Base-by-base conservation (phyloP, 1,140 invertebrate genomes). In the Batillaria attramentaria region DNA sequence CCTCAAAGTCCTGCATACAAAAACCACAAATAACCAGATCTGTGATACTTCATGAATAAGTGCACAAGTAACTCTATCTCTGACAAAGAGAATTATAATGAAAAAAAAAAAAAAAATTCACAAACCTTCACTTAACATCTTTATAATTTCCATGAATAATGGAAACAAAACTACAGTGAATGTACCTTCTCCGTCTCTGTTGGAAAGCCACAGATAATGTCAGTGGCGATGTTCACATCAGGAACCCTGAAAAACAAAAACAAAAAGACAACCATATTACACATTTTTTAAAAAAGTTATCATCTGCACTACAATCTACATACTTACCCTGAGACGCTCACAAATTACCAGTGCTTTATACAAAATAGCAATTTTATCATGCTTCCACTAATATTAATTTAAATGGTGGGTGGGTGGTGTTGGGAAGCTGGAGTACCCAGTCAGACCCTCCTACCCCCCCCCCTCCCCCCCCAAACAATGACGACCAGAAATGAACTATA, bases 191-290 rank as follows among this genome's bases (percentile, higher is more conserved):
- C 94, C 0, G 96, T 99, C 93, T 99, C 98, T 3, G 96, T 98
- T 0, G 98, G 98, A 91, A 99, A 99, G 0, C 98, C 98, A 91
- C 98, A 99, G 86, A 99, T 99, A 46, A 99, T 96, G 90, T 99
- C 98, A 0, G 98, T 99, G 0, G 97, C 98, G 85, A 99, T 97
- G 2, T 97, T 99, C 13, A 99, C 93, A 5, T 94, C 94, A 0
- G 95, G 94, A 4, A 98, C 95, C 84, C 95, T 96, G 75, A 66
- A 79, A 82, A 78, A 42, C 1, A 75, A 31, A 41, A 6, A 28
- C 20, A 62, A 75, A 42, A 5, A 75, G 28, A 20, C 8, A 57
- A 50, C 46, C 10, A 50, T 13, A 24, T 24, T 13, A 13, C 10
- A 50, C 46, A 1, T 62, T 13, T 3, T 62, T 31, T 62, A 10